Conservation (phyloP, 1,140 invertebrate species). For the Apis laboriosa region DNA sequence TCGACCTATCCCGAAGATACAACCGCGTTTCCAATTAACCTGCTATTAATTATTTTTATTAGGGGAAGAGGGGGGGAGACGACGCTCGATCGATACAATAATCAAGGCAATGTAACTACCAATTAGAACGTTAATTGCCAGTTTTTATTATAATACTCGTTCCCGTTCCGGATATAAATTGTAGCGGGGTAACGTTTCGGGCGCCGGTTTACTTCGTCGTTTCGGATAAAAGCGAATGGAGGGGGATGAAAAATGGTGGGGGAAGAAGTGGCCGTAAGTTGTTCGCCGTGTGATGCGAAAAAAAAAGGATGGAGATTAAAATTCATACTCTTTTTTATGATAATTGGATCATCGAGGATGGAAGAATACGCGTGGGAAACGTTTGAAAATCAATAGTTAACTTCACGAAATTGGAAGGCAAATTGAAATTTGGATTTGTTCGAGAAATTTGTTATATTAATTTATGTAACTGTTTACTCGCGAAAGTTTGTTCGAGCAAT, state of each 20-base stretch:
- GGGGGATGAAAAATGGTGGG: not conserved
- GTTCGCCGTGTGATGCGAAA: not conserved
- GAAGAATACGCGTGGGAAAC: not conserved
- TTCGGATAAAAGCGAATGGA: not conserved
- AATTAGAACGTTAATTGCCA: slow-evolving; percentile 31
- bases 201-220: not conserved
- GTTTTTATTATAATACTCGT: slow-evolving; percentile 18
- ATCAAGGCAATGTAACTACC: not conserved
- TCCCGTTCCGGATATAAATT: not conserved
- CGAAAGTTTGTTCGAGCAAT: too few relatives aligned
- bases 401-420: not conserved
- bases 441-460: too few relatives aligned
- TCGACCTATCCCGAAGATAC: not conserved
- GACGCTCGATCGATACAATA: not conserved
- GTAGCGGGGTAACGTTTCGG: not conserved
- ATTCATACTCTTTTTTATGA: not conserved
- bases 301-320: not conserved
- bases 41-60: slow-evolving; percentile 16
- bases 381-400: not conserved
- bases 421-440: too few relatives aligned
- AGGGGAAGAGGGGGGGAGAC: too few relatives aligned
- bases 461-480: too few relatives aligned
- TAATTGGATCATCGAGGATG: not conserved
- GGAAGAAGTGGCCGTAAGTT: slow-evolving; percentile 8
- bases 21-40: not conserved